phyloP scores from a whole-genome alignment of 2,797 vertebrate species.

The Chlorospingus semifuscus region DNA sequence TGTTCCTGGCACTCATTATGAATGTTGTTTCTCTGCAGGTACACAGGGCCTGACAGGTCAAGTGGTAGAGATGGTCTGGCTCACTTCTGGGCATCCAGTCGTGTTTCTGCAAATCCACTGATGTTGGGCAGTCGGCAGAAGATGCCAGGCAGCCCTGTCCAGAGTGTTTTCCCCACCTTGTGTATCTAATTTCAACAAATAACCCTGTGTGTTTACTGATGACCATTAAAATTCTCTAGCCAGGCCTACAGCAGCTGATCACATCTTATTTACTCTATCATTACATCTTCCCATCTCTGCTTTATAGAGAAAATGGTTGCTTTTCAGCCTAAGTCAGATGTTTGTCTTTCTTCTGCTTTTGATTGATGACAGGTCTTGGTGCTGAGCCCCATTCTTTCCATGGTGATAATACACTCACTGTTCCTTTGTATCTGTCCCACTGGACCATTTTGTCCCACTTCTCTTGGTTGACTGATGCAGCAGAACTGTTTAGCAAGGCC shows the following conservation, averaged over 20 bases:
- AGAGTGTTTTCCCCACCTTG: not conserved
- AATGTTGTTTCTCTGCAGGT: not conserved
- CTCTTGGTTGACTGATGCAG: rapidly evolving
- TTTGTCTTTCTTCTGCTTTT: not conserved
- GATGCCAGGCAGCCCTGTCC: not conserved
- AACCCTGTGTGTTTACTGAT: not conserved
- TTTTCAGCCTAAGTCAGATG: not conserved
- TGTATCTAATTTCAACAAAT: not conserved
- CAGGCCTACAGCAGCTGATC: not conserved
- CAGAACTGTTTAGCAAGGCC: not conserved
- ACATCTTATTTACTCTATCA: not conserved
- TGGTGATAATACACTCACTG: not conserved
- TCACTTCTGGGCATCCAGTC: not conserved
- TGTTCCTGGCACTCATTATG: not conserved
- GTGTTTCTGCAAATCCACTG: not conserved
- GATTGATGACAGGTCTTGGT: not conserved
- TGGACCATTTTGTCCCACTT: not conserved
- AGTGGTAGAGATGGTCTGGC: not conserved
- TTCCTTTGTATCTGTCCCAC: not conserved
- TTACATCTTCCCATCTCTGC: not conserved
- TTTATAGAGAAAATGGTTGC: not conserved
- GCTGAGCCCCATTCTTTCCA: not conserved
- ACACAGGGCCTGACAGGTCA: not conserved
- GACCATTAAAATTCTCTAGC: not conserved
- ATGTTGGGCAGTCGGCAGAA: not conserved